A percentile compares a stretch with the other conserved stretches of the same genome.
Conservation (phyloP, 2,113 vertebrate genomes). For the Chaenogobius annularis region DNA sequence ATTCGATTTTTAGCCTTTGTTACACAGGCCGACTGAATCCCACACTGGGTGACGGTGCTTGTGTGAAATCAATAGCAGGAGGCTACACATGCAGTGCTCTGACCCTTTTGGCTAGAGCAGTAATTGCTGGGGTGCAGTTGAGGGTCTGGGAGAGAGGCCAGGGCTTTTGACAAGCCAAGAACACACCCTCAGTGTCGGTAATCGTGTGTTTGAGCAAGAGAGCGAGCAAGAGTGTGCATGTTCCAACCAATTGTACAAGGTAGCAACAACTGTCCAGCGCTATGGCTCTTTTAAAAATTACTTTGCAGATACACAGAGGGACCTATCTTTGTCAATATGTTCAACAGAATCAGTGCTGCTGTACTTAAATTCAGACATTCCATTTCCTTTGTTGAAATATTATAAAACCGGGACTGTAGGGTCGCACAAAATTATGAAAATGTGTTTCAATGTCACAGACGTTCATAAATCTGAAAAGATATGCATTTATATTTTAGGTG, state of each 20-base stretch:
- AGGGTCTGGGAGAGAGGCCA: slow-evolving; percentile 54
- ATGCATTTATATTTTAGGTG: background rate
- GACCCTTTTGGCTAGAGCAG: slow-evolving; percentile 59
- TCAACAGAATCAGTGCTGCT: background rate
- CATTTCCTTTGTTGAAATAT: background rate
- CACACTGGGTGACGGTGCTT: slow-evolving; percentile 40
- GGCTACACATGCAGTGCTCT: slow-evolving; percentile 31
- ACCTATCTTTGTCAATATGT: background rate
- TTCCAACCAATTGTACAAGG: slow-evolving; percentile 4
- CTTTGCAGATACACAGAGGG: background rate
- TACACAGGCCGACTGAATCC: slow-evolving; percentile 31
- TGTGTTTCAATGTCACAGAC: background rate
- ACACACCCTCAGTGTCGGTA: slow-evolving; percentile 24
- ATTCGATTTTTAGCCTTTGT: slow-evolving; percentile 36
- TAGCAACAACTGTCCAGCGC: background rate
- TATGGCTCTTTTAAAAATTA: background rate
- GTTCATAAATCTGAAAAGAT: background rate
- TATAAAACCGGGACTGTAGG: background rate
- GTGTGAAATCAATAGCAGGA: slow-evolving; percentile 56
- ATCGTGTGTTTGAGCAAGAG: slow-evolving; percentile 13
- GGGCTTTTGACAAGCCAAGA: slow-evolving; percentile 50
- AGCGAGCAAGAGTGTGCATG: background rate
- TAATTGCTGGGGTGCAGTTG: slow-evolving; percentile 37
- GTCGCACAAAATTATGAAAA: background rate
- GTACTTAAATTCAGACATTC: too few relatives aligned